phyloP scores from a whole-genome alignment of 2,888 invertebrate species.

The Leucophora obtusa region DNA sequence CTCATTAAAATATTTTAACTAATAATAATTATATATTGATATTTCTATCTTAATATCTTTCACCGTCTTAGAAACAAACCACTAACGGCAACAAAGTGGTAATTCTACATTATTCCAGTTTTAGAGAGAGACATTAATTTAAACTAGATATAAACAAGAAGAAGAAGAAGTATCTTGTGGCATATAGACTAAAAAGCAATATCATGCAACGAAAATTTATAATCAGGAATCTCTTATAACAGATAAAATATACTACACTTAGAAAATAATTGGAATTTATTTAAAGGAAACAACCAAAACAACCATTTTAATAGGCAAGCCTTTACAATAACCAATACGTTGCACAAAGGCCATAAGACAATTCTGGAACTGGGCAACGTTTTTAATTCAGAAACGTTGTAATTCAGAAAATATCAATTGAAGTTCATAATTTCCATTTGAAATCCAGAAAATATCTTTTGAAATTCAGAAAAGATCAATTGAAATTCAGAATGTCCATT shows the following conservation, averaged over 20 bases:
- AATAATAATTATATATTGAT: background rate
- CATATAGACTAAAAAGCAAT: background rate
- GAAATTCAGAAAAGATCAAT: too few relatives aligned
- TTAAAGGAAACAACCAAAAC: too few relatives aligned
- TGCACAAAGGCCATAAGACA: too few relatives aligned
- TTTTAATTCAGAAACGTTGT: too few relatives aligned
- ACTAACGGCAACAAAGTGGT: slow-evolving; percentile 6
- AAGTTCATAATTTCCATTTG: too few relatives aligned
- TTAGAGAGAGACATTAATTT: background rate
- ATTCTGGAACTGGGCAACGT: too few relatives aligned
- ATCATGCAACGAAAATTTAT: background rate
- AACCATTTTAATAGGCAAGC: too few relatives aligned
- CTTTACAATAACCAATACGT: too few relatives aligned
- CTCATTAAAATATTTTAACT: slow-evolving; percentile 2
- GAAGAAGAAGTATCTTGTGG: background rate
- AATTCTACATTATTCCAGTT: slow-evolving; percentile 51
- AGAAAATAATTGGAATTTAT: background rate
- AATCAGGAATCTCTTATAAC: slow-evolving; percentile 28
- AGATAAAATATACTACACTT: slow-evolving; percentile 1
- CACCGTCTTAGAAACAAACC: background rate
- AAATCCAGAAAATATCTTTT: too few relatives aligned
- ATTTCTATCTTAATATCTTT: background rate
- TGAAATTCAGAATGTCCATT: too few relatives aligned
- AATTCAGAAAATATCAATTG: too few relatives aligned
- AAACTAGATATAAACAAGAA: slow-evolving; percentile 1